Base-by-base conservation (phyloP, 2,797 vertebrate species). In the Leptoclinus maculatus region DNA sequence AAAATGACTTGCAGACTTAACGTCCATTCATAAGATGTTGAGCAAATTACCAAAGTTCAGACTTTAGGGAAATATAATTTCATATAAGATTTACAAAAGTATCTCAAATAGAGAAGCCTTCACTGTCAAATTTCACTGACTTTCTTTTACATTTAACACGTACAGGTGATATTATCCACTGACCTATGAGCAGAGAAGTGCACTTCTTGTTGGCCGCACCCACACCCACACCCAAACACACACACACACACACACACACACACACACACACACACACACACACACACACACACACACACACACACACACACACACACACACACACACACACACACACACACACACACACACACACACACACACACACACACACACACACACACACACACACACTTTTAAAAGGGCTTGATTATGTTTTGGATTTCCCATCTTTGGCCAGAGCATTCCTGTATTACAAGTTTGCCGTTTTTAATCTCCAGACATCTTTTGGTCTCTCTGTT, bases 401-500 rank as follows among this genome's bases (percentile, higher is more conserved):
- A 90, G 5, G 85, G 10, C 53, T 87, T 85, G 41, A 93, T 83
- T 10, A 90, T n/a, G 65, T 93, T 53, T 66, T 94, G 81, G 43
- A 94, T 91, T 63, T 74, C 79, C 94, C 94, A 95, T 77, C 66
- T 79, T 71, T 95, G 94, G 13, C 93, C 91, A 2, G 89, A 86
- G 72, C 94, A 95, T 58, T 91, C 72, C n/a, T 90, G 86, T 70
- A 95, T 85, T 11, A 94, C 3, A 47, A 95, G 89, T 14, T 68
- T 27, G 0, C 9, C 3, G 0, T 80, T 41, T 29, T 65, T 51
- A n/a, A 95, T 93, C 80, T 95, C 93, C 39, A 95, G 76, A 81
- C 94, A 95, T 53, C 92, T 81, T 16, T 90, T 83, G 3, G 93
- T 93, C 56, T 86, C 21, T 80, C 43, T 92, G 82, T 93, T 95